Base-by-base conservation (phyloP, 2,888 invertebrate species). In the Lottia gigantea region DNA sequence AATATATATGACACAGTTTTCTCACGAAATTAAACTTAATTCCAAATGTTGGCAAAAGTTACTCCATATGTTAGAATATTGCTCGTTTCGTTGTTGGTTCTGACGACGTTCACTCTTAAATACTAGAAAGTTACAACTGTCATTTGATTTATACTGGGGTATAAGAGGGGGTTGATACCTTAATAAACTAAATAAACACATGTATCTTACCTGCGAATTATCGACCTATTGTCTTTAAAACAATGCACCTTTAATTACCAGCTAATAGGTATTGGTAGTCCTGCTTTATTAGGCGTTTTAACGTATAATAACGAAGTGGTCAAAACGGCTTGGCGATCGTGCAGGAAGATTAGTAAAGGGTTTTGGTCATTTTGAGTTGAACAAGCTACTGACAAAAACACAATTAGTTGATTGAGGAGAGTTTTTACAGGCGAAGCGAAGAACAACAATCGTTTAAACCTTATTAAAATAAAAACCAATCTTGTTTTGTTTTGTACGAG, bases 381-480 rank as follows among this genome's bases (percentile, higher is more conserved):
- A 19, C 55, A 55, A 55, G 55, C 55, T 11, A 55, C 19, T 23
- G 23, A 23, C 23, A 11, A 55, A 14, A 55, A 23, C 19, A 55
- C 55, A 55, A 55, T 55, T 23, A 55, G 23, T 14, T 55, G 55
- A 55, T 55, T 55, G 55, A 55, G 55, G 19, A 23, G 8, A 23
- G 55, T 55, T 55, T 55, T 55, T 55, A 55, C 23, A 23, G 55
- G 55, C 23, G 19, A 23, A 55, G 55, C 55, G 11, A 55, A 55
- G 23, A 55, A 55, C 19, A 55, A 19, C 19, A 55, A 19, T 23
- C 23, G 12, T 19, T 19, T 55, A 55, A 55, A 55, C 14, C 55
- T 23, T 12, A 23, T 19, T 55, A 55, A 55, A 55, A 55, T 55
- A 55, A 55, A 55, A 19, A 19, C 55, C 55, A 55, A 19, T 55